Evolutionary conservation across 2,797 vertebrate species (phyloP), one percentile per base, ranked within the genome.

Genomic region (Microhierax caerulescens): DNA sequence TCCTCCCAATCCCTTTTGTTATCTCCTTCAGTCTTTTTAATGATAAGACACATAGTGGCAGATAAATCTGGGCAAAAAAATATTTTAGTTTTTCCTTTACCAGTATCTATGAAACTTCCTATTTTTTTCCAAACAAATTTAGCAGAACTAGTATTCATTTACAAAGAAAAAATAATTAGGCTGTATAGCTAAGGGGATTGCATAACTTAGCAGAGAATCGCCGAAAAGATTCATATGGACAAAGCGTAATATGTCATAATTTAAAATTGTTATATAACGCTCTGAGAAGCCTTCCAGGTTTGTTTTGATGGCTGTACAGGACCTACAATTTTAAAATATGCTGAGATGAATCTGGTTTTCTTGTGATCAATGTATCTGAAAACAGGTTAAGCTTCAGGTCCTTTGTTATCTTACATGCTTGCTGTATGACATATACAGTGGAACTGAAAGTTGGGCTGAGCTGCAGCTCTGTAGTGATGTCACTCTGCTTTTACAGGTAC

Each of bases 91-190:
- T 70, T 79, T 57, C 65, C 65, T 73, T 74, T 81, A 17, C 51
- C 70, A 82, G 9, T 63, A 54, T 81, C n/a, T 81, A 32, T 78
- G 69, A 67, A 94, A 59, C 27, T 74, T 84, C 12, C 23, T 59
- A 6, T 36, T 51, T 45, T 63, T 47, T 34, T 16, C 11, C 37
- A 69, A 69, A 50, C 72, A 13, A 87, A 85, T 87, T 93, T 93
- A 64, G 67, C 67, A 89, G 54, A 90, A 68, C 48, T 75, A 48
- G 36, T 54, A 79, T 81, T 92, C 48, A 65, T 91, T 93, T 93
- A 79, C n/a, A 76, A 87, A 73, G 23, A 21, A 93, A 78, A 88
- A 84, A 70, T 57, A 95, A 93, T 85, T 79, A 94, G 34, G 18
- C 32, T 75, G 57, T 65, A 61, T 92, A 82, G 50, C 69, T 76